A percentile compares a stretch with the other conserved stretches of the same genome.
Evolutionary conservation across 1,140 invertebrate genomes (phyloP).

Genomic region (Zaprionus camerounensis): DNA sequence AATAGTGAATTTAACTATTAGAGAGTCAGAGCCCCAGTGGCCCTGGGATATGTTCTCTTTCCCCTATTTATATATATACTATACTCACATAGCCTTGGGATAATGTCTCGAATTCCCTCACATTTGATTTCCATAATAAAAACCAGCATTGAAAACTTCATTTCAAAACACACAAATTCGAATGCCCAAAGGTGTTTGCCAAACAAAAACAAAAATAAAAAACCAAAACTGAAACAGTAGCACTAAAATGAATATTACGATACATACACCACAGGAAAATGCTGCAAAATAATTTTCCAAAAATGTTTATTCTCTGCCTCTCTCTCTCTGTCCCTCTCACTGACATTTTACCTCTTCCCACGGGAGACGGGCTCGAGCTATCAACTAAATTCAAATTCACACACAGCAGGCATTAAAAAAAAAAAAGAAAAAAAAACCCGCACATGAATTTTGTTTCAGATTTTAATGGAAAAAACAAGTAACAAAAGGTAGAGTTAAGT

Average conservation of each 20-base stretch:
- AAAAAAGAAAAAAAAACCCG: constrained; percentile 42
- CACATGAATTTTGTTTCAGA: constrained; percentile 54
- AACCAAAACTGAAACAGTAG: not conserved
- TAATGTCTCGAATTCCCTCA: not conserved
- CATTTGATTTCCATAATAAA: not conserved
- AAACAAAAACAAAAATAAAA: constrained; percentile 11
- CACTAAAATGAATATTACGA: not conserved
- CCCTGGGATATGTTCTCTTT: not conserved
- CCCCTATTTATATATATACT: not conserved
- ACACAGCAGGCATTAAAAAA: constrained; percentile 47
- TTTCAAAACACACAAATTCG: constrained; percentile 10
- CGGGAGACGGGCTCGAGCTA: constrained; percentile 12
- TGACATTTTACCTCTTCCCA: not conserved
- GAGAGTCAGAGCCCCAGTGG: not conserved
- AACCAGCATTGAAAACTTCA: constrained; percentile 8
- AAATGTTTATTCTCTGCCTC: not conserved
- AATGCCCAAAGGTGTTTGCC: constrained; percentile 3
- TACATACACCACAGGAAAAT: not conserved
- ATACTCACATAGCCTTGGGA: not conserved
- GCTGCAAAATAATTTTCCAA: constrained; percentile 2
- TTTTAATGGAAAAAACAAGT: constrained; percentile 21
- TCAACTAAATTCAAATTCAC: constrained; percentile 63
- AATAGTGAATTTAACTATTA: not conserved
- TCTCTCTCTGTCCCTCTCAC: not conserved
- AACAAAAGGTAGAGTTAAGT: not conserved